These are phyloP conservation scores for Psettodes erumei DNA, from an alignment of 2,113 vertebrate genomes.

Conservation along the genomic window DNA sequence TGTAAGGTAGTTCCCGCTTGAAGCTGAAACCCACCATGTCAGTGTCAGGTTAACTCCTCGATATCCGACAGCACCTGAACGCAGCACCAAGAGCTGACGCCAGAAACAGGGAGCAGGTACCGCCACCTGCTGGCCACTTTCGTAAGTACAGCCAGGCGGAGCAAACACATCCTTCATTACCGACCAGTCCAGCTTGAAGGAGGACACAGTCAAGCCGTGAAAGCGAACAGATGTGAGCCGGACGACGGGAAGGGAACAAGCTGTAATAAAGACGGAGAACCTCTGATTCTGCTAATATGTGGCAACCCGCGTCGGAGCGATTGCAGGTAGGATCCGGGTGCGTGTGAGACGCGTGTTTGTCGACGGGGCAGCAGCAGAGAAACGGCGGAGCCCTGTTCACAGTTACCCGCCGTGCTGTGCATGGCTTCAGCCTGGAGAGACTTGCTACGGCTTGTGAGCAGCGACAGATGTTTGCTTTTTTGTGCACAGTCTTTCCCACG, in stretches of 20 bases:
- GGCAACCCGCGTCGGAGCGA: constrained; percentile 96
- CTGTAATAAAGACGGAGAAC: constrained; percentile 65
- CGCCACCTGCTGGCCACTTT: constrained; percentile 69
- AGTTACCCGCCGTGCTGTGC: constrained; percentile 26
- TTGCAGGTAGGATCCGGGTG: constrained; percentile 87
- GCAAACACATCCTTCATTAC: constrained; percentile 79
- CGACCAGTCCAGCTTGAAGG: constrained; percentile 62
- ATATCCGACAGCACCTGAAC: constrained; percentile 46
- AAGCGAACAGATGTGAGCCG: constrained; percentile 84
- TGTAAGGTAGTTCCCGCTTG: not conserved
- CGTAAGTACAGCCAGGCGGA: constrained; percentile 81
- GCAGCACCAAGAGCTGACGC: constrained; percentile 6
- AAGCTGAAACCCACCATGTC: not conserved
- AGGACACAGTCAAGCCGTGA: constrained; percentile 65
- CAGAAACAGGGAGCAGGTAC: not conserved
- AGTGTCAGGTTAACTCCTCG: rapidly evolving
- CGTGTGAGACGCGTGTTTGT: constrained; percentile 6
- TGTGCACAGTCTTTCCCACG: not conserved
- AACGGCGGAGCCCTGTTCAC: constrained; percentile 9
- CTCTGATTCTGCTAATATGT: constrained; percentile 84
- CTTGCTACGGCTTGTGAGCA: not conserved
- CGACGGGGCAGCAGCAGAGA: constrained; percentile 27
- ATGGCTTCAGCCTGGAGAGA: constrained; percentile 20
- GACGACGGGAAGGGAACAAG: constrained; percentile 68
- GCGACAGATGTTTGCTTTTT: constrained; percentile 39